Percentiles rank a stretch among this genome's conserved stretches.
These are phyloP conservation scores for Myotis brandtii DNA, from an alignment of 2,113 vertebrate genomes.

Conservation along the genomic window DNA sequence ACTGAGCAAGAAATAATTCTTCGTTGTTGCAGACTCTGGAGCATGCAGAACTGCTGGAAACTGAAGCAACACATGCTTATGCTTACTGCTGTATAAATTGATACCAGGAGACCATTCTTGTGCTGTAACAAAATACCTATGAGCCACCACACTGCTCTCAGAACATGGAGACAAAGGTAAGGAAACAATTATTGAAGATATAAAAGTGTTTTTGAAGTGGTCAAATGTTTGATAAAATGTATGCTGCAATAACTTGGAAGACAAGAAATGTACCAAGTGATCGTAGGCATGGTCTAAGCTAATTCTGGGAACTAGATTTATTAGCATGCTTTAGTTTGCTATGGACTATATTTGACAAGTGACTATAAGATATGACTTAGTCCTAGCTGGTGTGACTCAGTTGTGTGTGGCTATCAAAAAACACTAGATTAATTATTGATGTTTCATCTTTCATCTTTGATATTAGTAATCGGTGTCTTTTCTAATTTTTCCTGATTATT, in stretches of 20 bases:
- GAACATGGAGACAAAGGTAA: not conserved
- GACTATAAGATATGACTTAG: not conserved
- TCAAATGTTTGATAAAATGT: not conserved
- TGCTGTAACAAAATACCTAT: not conserved
- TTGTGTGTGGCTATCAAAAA: not conserved
- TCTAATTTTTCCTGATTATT: not conserved
- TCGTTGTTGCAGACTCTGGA: not conserved
- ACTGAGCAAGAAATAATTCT: not conserved
- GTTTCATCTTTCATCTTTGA: not conserved
- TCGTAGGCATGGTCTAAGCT: not conserved
- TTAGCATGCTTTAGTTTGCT: not conserved
- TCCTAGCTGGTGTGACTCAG: not conserved
- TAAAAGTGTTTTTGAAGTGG: not conserved
- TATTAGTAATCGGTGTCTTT: not conserved
- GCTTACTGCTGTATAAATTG: not conserved
- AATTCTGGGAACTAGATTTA: not conserved
- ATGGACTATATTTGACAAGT: not conserved
- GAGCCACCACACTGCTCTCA: not conserved
- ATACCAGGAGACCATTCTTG: not conserved
- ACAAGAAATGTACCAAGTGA: not conserved
- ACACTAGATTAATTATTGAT: not conserved
- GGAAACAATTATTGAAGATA: not conserved
- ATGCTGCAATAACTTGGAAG: not conserved
- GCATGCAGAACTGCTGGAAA: not conserved
- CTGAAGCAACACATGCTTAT: not conserved